A percentile compares a stretch with the other conserved stretches of the same genome.
Conservation (phyloP, 2,113 vertebrate genomes). For the Chloropsis hardwickii region DNA sequence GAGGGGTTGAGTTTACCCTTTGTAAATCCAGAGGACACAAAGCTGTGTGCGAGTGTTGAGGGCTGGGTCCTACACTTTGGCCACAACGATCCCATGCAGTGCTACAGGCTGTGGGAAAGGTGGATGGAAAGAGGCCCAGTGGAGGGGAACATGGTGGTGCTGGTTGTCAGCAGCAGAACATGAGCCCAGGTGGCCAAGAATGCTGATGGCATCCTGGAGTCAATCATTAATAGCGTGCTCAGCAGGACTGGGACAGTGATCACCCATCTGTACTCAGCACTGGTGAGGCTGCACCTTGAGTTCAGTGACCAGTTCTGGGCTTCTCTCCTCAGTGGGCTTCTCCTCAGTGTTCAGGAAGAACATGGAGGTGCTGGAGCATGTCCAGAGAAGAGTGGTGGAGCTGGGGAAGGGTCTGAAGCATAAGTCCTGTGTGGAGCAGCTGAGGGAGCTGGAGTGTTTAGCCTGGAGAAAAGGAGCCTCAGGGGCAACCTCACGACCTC, state of each 20-base stretch:
- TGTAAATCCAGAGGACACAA: background rate
- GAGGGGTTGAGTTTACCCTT: background rate
- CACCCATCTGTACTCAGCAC: fast-evolving
- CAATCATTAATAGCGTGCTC: fast-evolving
- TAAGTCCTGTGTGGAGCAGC: background rate
- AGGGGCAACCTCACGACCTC: fast-evolving
- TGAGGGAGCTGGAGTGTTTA: background rate
- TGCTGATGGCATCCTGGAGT: background rate
- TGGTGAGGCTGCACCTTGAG: background rate
- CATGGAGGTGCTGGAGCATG: no score
- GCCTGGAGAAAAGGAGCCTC: background rate
- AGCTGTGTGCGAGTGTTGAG: fast-evolving
- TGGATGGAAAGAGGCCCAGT: background rate
- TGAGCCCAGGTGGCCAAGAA: background rate
- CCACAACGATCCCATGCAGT: background rate
- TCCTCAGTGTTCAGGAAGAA: background rate
- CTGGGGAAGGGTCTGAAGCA: background rate
- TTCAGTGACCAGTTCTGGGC: background rate
- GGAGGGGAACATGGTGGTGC: no score
- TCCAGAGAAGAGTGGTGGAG: background rate
- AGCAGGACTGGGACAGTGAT: fast-evolving
- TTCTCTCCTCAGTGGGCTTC: no score
- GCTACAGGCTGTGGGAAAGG: no score
- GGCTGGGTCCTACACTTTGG: background rate
- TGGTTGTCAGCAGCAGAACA: background rate